A percentile compares a stretch with the other conserved stretches of the same genome.
Evolutionary conservation across 2,113 vertebrate species (phyloP).

Genomic region (Hipposideros armiger): DNA sequence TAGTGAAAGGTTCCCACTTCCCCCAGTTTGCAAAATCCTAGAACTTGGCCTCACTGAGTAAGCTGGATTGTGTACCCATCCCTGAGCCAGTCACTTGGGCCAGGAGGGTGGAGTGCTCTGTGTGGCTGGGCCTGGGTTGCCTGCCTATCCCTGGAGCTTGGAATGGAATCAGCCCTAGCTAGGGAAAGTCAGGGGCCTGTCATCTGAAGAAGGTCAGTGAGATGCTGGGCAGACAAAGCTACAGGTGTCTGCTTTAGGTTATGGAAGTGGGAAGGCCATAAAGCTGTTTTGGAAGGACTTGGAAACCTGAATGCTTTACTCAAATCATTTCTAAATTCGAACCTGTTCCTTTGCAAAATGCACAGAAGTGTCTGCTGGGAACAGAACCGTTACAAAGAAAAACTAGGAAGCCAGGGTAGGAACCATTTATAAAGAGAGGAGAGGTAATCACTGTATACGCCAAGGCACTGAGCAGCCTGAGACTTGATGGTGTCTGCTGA

Average conservation of each 20-base stretch:
- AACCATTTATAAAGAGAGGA: not conserved
- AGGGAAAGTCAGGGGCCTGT: not conserved
- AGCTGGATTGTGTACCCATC: not conserved
- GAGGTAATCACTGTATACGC: accelerated
- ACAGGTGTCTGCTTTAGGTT: not conserved
- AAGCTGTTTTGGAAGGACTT: not conserved
- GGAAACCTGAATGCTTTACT: not conserved
- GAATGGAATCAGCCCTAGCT: not conserved
- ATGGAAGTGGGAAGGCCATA: not conserved
- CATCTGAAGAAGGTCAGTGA: not conserved
- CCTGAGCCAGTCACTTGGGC: not conserved
- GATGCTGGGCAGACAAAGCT: not conserved
- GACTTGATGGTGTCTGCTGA: not conserved
- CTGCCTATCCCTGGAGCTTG: not conserved
- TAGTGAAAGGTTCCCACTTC: not conserved
- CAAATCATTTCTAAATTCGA: not conserved
- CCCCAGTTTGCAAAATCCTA: not conserved
- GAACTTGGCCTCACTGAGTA: not conserved
- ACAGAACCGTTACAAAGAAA: not conserved
- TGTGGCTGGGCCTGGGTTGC: not conserved
- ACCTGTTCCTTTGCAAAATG: not conserved
- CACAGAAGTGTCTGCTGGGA: not conserved
- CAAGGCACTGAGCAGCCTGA: not conserved
- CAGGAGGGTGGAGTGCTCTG: not conserved
- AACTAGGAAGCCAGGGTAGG: not conserved